Evolutionary conservation across 2,888 invertebrate genomes (phyloP).

Genomic region (Biston betularia): DNA sequence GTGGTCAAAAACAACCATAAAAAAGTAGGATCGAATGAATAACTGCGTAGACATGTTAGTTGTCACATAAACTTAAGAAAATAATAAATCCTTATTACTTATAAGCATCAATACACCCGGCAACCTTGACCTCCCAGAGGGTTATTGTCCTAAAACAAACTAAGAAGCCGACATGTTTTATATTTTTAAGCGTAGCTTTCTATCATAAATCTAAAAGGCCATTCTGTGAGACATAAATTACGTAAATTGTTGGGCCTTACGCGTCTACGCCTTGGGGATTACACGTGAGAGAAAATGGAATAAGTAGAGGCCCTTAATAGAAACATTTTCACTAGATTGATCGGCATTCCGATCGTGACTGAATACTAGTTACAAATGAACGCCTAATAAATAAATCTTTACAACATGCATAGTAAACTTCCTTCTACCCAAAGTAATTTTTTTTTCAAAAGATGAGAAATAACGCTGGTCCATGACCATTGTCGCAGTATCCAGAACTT

Average conservation of each 20-base stretch:
- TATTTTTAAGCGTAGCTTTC: conserved; percentile 44
- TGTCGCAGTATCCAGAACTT: too few species aligned
- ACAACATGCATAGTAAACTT: background rate
- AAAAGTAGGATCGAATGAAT: too few species aligned
- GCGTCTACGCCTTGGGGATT: conserved; percentile 46
- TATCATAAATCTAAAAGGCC: conserved; percentile 53
- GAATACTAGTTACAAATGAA: background rate
- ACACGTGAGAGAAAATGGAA: conserved; percentile 25
- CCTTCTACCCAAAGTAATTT: too few species aligned
- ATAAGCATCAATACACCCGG: conserved; percentile 15
- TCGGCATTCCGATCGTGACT: conserved; percentile 1
- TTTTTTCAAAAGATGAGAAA: too few species aligned
- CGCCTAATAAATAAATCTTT: background rate
- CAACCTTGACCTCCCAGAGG: conserved; percentile 29
- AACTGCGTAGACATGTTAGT: too few species aligned
- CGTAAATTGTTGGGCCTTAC: conserved; percentile 56
- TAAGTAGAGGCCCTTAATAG: conserved; percentile 12
- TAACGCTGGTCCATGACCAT: too few species aligned
- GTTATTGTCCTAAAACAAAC: conserved; percentile 37
- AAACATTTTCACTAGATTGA: conserved; percentile 12
- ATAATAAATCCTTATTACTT: conserved; percentile 4
- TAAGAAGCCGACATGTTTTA: conserved; percentile 27
- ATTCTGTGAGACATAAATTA: conserved; percentile 52
- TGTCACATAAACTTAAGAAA: background rate
- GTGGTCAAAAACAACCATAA: too few species aligned